A percentile compares a stretch with the other conserved stretches of the same genome.
Conservation (phyloP, 1,140 invertebrate species). For the Colletes latitarsis region DNA sequence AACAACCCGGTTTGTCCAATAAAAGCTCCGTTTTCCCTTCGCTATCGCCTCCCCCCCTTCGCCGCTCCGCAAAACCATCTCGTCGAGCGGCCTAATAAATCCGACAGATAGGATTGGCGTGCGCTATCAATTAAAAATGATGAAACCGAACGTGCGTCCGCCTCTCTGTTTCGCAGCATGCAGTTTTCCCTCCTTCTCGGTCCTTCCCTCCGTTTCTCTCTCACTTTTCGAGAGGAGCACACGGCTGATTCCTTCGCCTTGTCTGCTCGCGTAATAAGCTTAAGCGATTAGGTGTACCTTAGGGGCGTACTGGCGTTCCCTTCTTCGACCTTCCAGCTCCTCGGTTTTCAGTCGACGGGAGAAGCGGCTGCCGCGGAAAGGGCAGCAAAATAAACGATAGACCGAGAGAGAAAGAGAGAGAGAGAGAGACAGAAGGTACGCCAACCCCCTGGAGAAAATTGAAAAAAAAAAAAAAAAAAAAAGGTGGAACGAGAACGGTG, state of each 20-base stretch:
- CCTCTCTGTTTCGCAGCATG: constrained; percentile 29
- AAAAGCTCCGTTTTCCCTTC: constrained; percentile 54
- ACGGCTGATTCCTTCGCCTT: constrained; percentile 57
- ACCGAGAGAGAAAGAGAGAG: constrained; percentile 24
- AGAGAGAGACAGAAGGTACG: constrained; percentile 20
- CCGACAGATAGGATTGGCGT: constrained; percentile 74
- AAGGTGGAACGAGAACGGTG: constrained; percentile 28
- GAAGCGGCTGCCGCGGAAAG: constrained; percentile 16
- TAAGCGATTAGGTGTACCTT: constrained; percentile 76
- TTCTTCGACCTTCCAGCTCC: constrained; percentile 13
- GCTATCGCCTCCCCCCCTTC: constrained; percentile 43
- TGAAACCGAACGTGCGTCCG: constrained; percentile 67
- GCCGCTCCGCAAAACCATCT: constrained; percentile 64
- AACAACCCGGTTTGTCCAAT: constrained; percentile 58
- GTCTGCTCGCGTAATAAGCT: constrained; percentile 75
- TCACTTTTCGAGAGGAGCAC: constrained; percentile 13
- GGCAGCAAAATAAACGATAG: constrained; percentile 17
- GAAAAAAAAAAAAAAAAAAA: constrained; percentile 51
- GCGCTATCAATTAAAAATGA: constrained; percentile 79
- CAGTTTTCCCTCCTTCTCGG: neutral
- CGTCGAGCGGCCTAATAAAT: constrained; percentile 73
- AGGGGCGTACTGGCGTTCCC: constrained; percentile 44
- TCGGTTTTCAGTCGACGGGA: constrained; percentile 4
- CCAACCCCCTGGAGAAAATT: constrained; percentile 48
- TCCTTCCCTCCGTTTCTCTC: constrained; percentile 40